Evolutionary conservation across 2,113 vertebrate species (phyloP).

Genomic region (Craseonycteris thonglongyai): DNA sequence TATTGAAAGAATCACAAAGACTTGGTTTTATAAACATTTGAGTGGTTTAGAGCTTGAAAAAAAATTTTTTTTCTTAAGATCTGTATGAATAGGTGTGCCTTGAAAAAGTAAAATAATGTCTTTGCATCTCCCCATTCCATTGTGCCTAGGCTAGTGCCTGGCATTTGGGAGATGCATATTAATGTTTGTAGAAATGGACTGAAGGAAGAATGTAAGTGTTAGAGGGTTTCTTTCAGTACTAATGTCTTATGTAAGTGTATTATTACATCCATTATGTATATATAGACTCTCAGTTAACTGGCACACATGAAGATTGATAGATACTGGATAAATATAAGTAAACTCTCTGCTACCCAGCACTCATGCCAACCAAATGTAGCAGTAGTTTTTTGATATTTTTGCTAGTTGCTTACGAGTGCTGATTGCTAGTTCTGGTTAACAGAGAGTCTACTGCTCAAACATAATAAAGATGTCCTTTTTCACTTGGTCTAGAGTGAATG

Average conservation of each 20-base stretch:
- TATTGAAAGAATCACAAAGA: background rate
- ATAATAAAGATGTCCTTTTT: background rate
- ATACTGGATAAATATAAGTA: too few relatives aligned
- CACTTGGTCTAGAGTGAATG: conserved; percentile 17
- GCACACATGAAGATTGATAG: too few relatives aligned
- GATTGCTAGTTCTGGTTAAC: too few relatives aligned
- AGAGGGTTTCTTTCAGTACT: background rate
- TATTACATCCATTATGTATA: background rate
- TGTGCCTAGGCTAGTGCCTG: background rate
- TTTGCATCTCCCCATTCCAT: background rate
- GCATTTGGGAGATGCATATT: background rate
- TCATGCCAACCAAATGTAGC: too few relatives aligned
- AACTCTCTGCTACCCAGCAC: too few relatives aligned
- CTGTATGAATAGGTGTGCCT: background rate
- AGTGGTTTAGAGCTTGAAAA: background rate
- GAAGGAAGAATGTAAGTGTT: background rate
- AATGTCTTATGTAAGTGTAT: background rate
- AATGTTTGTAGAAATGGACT: background rate
- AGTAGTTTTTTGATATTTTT: too few relatives aligned
- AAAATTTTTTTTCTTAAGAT: background rate
- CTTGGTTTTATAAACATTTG: background rate
- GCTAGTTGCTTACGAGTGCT: too few relatives aligned
- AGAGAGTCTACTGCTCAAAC: background rate
- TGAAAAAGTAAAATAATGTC: background rate
- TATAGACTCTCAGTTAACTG: too few relatives aligned